phyloP scores from a whole-genome alignment of 2,888 invertebrate species.

The Andricus quercusramuli region DNA sequence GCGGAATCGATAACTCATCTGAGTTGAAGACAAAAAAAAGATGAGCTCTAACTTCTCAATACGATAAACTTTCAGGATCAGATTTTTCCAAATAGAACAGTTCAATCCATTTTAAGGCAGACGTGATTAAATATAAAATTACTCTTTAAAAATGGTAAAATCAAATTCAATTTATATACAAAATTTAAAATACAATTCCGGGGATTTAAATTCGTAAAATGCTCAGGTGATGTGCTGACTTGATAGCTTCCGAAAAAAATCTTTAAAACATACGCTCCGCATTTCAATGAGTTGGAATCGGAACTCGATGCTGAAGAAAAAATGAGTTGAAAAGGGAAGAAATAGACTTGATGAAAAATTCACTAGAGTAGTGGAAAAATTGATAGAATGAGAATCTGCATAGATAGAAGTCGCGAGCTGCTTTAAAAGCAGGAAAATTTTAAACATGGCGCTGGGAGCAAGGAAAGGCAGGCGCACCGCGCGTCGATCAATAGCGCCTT shows the following conservation, averaged over 20 bases:
- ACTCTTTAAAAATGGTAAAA: not conserved
- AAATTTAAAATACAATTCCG: not conserved
- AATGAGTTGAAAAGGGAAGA: not conserved
- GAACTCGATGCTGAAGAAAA: not conserved
- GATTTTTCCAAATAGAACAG: not conserved
- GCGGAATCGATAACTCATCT: slow-evolving; percentile 36
- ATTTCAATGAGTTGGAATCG: slow-evolving; percentile 29
- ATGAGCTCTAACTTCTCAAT: not conserved
- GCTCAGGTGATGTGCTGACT: not conserved
- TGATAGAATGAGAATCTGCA: slow-evolving; percentile 2
- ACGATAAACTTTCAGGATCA: not conserved
- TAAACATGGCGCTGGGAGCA: slow-evolving; percentile 74
- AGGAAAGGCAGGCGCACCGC: slow-evolving; percentile 69
- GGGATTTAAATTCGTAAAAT: not conserved
- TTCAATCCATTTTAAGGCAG: not conserved
- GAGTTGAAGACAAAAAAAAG: slow-evolving; percentile 14
- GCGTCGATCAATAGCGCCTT: slow-evolving; percentile 77
- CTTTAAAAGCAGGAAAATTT: slow-evolving; percentile 70
- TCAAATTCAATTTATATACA: not conserved
- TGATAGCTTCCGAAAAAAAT: slow-evolving; percentile 7
- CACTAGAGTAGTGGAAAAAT: not conserved
- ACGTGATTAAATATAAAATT: not conserved
- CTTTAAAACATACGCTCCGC: slow-evolving; percentile 22
- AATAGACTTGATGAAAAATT: not conserved
- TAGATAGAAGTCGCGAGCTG: slow-evolving; percentile 31